A percentile compares a stretch with the other conserved stretches of the same genome.
phyloP scores from a whole-genome alignment of 1,140 invertebrate species.

The Apis dorsata region DNA sequence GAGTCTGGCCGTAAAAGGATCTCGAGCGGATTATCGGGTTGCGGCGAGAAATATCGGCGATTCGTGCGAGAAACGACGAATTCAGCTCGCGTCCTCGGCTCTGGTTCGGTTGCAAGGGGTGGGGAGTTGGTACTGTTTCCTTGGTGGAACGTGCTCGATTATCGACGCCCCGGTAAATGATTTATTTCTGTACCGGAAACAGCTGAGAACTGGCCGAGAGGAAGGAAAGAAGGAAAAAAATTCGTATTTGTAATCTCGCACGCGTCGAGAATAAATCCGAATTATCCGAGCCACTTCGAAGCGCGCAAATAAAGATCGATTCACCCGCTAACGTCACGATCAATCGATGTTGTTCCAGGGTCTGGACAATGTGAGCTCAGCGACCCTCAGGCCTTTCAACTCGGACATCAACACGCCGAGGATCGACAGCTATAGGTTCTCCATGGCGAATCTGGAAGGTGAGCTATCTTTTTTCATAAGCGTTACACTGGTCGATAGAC shows the following conservation, averaged over 20 bases:
- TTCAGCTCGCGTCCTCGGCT: slow-evolving; percentile 4
- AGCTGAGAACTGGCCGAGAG: too few relatives aligned
- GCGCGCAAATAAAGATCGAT: too few relatives aligned
- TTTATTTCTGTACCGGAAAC: neutral
- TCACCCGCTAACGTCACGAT: neutral
- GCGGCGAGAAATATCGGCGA: neutral
- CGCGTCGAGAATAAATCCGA: too few relatives aligned
- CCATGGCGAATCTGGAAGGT: slow-evolving; percentile 94
- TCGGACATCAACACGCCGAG: slow-evolving; percentile 85
- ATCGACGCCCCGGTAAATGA: slow-evolving; percentile 18
- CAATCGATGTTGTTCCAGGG: slow-evolving; percentile 82
- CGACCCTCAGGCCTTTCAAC: slow-evolving; percentile 81
- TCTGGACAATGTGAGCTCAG: slow-evolving; percentile 83
- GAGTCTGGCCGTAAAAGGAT: slow-evolving; percentile 40
- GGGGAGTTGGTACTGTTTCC: neutral
- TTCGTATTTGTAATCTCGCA: too few relatives aligned
- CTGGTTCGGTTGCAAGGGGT: neutral
- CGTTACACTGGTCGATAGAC: neutral
- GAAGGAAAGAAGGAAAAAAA: too few relatives aligned
- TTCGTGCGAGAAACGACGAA: neutral
- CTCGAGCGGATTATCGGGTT: slow-evolving; percentile 41
- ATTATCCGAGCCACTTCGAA: too few relatives aligned
- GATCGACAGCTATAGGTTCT: slow-evolving; percentile 93
- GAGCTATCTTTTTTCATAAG: slow-evolving; percentile 51
- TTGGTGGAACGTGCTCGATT: neutral